phyloP scores from a whole-genome alignment of 2,113 vertebrate genomes.

The Sterrhoptilus dennistouni region DNA sequence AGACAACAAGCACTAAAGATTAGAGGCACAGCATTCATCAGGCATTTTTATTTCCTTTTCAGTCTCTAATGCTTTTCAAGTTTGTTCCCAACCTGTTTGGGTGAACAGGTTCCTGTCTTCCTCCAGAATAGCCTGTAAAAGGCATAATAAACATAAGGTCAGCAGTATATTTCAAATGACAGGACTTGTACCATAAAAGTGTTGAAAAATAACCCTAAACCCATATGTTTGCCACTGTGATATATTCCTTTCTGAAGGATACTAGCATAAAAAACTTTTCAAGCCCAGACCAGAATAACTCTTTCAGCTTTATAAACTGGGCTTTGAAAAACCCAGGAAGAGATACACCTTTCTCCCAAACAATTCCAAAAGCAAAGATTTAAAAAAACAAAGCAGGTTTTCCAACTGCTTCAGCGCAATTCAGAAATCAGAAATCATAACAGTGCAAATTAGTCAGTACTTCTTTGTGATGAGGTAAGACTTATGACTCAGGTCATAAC shows the following conservation, averaged over 20 bases:
- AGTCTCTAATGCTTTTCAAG: neutral
- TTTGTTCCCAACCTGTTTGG: neutral
- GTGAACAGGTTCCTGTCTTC: neutral
- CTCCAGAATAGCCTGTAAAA: neutral
- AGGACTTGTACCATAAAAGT: neutral
- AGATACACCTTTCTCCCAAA: neutral
- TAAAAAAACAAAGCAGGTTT: neutral
- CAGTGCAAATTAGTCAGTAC: neutral
- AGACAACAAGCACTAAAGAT: neutral
- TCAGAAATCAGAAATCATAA: neutral
- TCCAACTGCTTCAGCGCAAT: neutral
- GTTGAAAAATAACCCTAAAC: neutral
- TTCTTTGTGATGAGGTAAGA: neutral
- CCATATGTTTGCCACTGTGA: accelerated
- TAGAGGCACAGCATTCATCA: neutral
- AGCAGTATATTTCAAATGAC: neutral
- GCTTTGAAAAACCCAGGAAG: neutral
- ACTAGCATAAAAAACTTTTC: neutral
- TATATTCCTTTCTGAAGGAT: neutral
- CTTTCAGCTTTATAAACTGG: neutral
- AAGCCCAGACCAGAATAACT: neutral
- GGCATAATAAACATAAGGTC: neutral
- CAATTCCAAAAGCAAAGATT: neutral
- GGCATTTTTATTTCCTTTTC: neutral
- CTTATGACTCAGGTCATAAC: neutral